Conservation (phyloP, 2,113 vertebrate genomes). For the Actenoides hombroni region DNA sequence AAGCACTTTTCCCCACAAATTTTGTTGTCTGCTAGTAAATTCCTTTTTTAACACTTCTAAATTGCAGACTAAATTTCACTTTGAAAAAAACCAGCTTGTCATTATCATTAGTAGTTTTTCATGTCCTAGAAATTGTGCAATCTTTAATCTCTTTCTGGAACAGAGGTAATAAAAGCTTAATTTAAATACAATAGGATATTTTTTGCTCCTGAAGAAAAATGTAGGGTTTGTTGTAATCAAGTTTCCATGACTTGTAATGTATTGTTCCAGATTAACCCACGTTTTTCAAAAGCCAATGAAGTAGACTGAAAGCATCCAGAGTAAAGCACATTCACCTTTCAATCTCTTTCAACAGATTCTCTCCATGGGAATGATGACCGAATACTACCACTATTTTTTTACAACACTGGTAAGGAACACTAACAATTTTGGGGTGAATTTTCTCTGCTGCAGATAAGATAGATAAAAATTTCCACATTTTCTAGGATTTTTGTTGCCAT, state of each 20-base stretch:
- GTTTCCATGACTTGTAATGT: background rate
- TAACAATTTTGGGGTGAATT: background rate
- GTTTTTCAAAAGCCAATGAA: background rate
- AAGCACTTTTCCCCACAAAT: background rate
- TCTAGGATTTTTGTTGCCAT: background rate
- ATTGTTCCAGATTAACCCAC: background rate
- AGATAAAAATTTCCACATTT: background rate
- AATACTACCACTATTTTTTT: constrained; percentile 99
- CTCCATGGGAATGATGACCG: constrained; percentile 99
- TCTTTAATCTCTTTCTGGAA: background rate
- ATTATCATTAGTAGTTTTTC: background rate
- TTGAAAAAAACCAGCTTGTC: background rate
- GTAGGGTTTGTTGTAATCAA: background rate
- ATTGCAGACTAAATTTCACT: background rate
- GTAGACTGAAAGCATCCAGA: background rate
- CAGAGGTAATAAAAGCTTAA: background rate
- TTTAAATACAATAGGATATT: background rate
- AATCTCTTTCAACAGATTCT: constrained; percentile 81
- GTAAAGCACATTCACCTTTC: background rate
- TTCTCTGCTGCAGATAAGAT: background rate
- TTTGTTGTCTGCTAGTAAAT: background rate
- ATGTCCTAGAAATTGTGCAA: background rate
- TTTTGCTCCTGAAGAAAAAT: background rate
- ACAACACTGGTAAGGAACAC: constrained; percentile 89
- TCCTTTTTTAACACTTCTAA: background rate